Conservation (phyloP, 1,140 invertebrate genomes). For the Macrotrachela quadricornifera region DNA sequence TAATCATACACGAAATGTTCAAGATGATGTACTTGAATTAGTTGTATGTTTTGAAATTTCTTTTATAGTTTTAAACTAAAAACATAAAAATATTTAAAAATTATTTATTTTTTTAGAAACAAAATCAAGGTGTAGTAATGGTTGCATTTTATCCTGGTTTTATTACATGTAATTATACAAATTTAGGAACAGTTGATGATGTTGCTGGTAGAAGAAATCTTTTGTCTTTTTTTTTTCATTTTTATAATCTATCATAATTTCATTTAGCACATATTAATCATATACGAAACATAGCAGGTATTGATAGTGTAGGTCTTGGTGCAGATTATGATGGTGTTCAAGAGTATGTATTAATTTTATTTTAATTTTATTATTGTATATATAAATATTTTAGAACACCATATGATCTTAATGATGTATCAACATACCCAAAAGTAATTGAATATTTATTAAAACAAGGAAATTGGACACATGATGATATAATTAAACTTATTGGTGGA, state of each 20-base stretch:
- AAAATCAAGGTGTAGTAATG: conserved; percentile 69
- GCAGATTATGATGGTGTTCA: conserved; percentile 26
- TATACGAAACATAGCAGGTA: conserved; percentile 47
- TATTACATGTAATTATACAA: conserved; percentile 41
- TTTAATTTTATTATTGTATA: no score
- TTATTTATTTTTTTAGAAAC: conserved; percentile 37
- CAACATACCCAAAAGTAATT: conserved; percentile 59
- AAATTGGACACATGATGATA: conserved; percentile 56
- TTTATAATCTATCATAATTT: not conserved
- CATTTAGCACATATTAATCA: conserved; percentile 65
- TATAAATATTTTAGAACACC: conserved; percentile 17
- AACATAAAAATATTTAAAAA: conserved; percentile 17
- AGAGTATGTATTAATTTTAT: conserved; percentile 11
- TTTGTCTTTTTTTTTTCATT: not conserved
- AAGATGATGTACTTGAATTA: conserved; percentile 44
- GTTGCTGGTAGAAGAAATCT: conserved; percentile 48
- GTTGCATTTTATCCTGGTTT: conserved; percentile 71
- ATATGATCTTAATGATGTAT: conserved; percentile 63
- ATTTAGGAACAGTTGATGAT: conserved; percentile 50
- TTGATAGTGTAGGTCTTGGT: conserved; percentile 46
- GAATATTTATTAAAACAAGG: conserved; percentile 47
- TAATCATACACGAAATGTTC: conserved; percentile 63
- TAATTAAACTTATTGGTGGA: conserved; percentile 63
- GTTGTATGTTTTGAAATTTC: conserved; percentile 35
- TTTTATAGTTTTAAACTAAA: conserved; percentile 10